A percentile compares a stretch with the other conserved stretches of the same genome.
Conservation (phyloP, 1,140 invertebrate genomes). For the Triops longicaudatus region DNA sequence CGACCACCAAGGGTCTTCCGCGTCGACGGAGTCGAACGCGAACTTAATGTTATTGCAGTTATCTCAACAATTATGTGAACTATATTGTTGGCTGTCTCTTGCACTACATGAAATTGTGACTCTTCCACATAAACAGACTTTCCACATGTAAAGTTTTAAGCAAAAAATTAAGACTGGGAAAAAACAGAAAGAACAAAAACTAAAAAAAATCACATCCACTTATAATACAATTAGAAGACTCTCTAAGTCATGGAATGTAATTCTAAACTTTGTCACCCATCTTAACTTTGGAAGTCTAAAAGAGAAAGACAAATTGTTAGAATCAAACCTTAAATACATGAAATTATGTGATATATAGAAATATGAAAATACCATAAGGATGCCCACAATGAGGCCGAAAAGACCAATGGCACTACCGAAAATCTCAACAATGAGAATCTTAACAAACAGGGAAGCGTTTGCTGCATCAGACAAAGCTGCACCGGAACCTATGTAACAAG, state of each 20-base stretch:
- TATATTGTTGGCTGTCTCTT: conserved; percentile 10
- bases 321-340: neutral
- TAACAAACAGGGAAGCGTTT: conserved; percentile 88
- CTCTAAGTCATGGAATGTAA: conserved; percentile 13
- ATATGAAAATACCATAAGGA: conserved; percentile 62
- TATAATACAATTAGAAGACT: conserved; percentile 23
- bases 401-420: conserved; percentile 96
- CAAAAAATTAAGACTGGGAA: neutral
- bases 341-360: conserved; percentile 14
- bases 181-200: neutral
- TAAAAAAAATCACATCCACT: conserved; percentile 7
- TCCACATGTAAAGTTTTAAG: conserved; percentile 15
- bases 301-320: conserved; percentile 28
- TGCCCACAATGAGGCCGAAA: conserved; percentile 95
- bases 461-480: conserved; percentile 93
- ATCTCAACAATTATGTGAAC: conserved; percentile 8
- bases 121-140: neutral
- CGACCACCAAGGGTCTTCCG: neutral
- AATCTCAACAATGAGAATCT: conserved; percentile 96
- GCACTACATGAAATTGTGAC: neutral
- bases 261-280: conserved; percentile 46
- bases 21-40: neutral
- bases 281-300: conserved; percentile 48
- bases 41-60: neutral
- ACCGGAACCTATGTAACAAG: conserved; percentile 57